Evolutionary conservation across 2,113 vertebrate species (phyloP), one percentile per base, ranked within the genome.

Genomic region (Xerus inauris): DNA sequence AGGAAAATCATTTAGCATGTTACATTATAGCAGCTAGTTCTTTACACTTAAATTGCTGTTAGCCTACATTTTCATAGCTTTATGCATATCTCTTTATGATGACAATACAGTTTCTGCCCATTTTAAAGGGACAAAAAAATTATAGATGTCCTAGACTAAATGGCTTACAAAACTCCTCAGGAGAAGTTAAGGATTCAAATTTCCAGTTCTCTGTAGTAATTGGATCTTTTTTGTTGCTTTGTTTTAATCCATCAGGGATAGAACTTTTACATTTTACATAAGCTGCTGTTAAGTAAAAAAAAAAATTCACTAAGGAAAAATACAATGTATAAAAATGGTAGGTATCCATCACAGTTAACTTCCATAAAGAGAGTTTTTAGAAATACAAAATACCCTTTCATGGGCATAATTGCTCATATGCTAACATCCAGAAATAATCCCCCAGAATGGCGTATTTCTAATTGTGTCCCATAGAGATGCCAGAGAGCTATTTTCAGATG

Each of bases 1-100:
- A 49, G 35, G 19, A 95, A 24, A 79, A 81, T 83, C 0, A 42
- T 69, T 75, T 49, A 82, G 51, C 8, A n/a, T 26, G 8, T 7
- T 86, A 40, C 64, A 77, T 38, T 81, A 38, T 32, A 71, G 75
- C 59, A 62, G 13, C 73, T 71, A 49, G 22, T 62, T 67, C 3
- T 49, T 92, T 87, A 65, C 35, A 87, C 32, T 42, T 62, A 73
- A 77, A 51, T 89, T 94, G 42, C 59, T 64, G 28, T 65, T 79
- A 89, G 67, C 38, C 69, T 87, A 92, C 40, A 77, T 87, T 95
- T 96, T 87, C n/a, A 89, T 40, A 83, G 24, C 54, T 92, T 54
- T 85, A 73, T 64, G 38, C 5, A 45, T 64, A 30, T 69, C 47
- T 82, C 64, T 89, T 81, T 59, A 76, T 95, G 47, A 84, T 79